Conservation (phyloP, 2,888 invertebrate genomes). For the Drosophila dives region DNA sequence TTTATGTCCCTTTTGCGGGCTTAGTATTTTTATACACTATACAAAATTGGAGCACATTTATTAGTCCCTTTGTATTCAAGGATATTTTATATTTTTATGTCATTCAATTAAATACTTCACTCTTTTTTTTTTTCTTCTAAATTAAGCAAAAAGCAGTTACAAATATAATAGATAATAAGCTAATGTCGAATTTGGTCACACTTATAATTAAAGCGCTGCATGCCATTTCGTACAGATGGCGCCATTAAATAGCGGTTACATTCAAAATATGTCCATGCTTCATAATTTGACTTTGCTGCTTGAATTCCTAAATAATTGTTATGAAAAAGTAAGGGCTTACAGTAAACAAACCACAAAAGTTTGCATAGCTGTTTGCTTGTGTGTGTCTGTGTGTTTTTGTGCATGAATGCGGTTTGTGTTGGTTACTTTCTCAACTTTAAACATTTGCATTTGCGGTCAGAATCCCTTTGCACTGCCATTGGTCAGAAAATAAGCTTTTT, state of each 20-base stretch:
- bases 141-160: constrained; percentile 1
- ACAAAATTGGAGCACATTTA: not conserved
- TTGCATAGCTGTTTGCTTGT: not conserved
- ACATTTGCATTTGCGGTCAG: constrained; percentile 64
- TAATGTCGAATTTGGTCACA: constrained; percentile 32
- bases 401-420: constrained; percentile 34
- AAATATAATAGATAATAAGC: not conserved
- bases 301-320: not conserved
- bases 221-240: constrained; percentile 40
- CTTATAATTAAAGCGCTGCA: not conserved
- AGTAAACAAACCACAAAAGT: constrained; percentile 18
- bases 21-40: constrained; percentile 26
- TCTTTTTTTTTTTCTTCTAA: not conserved
- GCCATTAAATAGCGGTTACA: constrained; percentile 22
- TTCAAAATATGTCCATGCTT: constrained; percentile 17
- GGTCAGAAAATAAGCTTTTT: constrained; percentile 53
- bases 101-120: not conserved
- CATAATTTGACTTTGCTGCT: not conserved
- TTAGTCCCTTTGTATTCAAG: not conserved
- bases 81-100: not conserved
- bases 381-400: not conserved
- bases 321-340: constrained; percentile 9
- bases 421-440: constrained; percentile 39
- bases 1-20: constrained; percentile 17
- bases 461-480: constrained; percentile 23